These are phyloP conservation scores for Cephus sareptanus DNA, from an alignment of 2,888 invertebrate genomes.

Conservation along the genomic window DNA sequence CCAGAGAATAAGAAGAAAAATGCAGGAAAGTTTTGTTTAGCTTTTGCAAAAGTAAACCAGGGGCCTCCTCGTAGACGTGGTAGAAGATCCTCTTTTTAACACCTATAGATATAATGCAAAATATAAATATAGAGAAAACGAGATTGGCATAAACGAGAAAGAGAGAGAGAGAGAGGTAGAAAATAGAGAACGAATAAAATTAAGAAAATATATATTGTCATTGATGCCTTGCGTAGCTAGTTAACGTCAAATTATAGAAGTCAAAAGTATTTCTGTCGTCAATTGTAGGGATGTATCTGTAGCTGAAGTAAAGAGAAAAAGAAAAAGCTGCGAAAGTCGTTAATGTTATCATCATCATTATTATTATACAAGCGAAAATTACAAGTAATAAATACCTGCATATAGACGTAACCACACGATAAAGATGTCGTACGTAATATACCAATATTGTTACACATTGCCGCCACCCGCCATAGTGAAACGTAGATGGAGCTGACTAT, in stretches of 20 bases:
- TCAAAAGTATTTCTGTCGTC: conserved; percentile 43
- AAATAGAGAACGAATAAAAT: no score
- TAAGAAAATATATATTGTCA: conserved; percentile 42
- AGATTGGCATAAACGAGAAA: conserved; percentile 4
- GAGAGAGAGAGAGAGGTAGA: no score
- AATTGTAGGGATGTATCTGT: conserved; percentile 35
- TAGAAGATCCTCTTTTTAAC: neutral
- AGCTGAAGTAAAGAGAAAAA: neutral
- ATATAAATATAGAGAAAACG: conserved; percentile 22
- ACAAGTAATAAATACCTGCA: neutral
- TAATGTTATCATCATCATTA: neutral
- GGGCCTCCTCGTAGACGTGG: neutral
- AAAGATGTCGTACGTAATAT: no score
- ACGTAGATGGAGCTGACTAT: neutral
- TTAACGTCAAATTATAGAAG: conserved; percentile 46
- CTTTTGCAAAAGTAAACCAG: neutral
- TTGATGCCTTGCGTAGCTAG: conserved; percentile 56
- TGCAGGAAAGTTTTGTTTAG: neutral
- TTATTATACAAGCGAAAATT: neutral
- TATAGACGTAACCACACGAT: no score
- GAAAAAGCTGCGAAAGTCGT: neutral
- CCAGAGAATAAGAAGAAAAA: no score
- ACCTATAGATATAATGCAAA: no score
- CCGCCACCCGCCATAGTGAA: conserved; percentile 1
- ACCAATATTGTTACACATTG: neutral